These are phyloP conservation scores for Rattus norvegicus DNA, from an alignment of 2,113 vertebrate genomes.

Conservation along the genomic window GRCr8 NC_086021.1:42109501-42110000, in stretches of 20 bases:
- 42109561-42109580: background rate
- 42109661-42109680: background rate
- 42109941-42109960: conserved; percentile 13
- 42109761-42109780: background rate
- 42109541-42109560: background rate
- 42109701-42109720: background rate
- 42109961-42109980: conserved; percentile 46
- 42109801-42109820: background rate
- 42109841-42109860: background rate
- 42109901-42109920: background rate
- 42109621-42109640: background rate
- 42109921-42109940: background rate
- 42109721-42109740: background rate
- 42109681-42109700: background rate
- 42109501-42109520: background rate
- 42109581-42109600: background rate
- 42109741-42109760: background rate
- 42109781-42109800: background rate
- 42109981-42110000: background rate
- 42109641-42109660: background rate
- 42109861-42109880: background rate
- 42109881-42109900: background rate
- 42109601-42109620: background rate
- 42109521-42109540: background rate
- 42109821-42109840: background rate